Evolutionary conservation across 2,888 invertebrate genomes (phyloP), one percentile per base, ranked within the genome.

Genomic region (Tenthredo notha): DNA sequence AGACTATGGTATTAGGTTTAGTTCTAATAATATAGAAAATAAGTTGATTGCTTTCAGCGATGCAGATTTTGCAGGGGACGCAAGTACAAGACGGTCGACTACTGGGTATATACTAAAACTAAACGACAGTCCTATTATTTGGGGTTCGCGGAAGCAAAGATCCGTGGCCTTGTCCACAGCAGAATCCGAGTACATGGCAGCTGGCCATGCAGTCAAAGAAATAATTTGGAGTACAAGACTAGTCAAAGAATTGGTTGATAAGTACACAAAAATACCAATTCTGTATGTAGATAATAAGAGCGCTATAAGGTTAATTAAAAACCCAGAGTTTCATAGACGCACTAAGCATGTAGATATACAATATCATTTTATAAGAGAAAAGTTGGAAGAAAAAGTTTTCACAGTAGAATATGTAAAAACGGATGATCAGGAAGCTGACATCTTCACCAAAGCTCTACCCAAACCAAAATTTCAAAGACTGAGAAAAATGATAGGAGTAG

Each of bases 341-440:
- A 72, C 72, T 18, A 37, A 72, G 9, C 72, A 72, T 33, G 1
- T 72, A 6, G 67, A 67, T 2, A 9, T 67, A 21, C 67, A 67
- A 29, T 67, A 67, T 9, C 67, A 92, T 92, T 67, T 67, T 9
- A 67, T 67, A 1, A 15, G 67, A 4, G 67, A 67, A 67, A 67
- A 67, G 6, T 67, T 29, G 0, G 25, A 21, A 67, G 21, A 67
- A 67, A 67, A 29, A 25, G 25, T 25, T 0, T 29, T 67, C 9
- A 25, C 10, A 67, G 67, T 67, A 67, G 67, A 67, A 33, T 67
- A 67, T 67, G 21, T 67, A 0, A 67, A 9, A 4, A 67, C 67
- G 7, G 67, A 67, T 25, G 9, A 33, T 67, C 67, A 67, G 10
- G 67, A 67, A 67, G 67, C 67, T 67, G 54, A 54, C 6, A 67